Evolutionary conservation across 2,888 invertebrate species (phyloP).

Genomic region (Entomobrya multifasciata): DNA sequence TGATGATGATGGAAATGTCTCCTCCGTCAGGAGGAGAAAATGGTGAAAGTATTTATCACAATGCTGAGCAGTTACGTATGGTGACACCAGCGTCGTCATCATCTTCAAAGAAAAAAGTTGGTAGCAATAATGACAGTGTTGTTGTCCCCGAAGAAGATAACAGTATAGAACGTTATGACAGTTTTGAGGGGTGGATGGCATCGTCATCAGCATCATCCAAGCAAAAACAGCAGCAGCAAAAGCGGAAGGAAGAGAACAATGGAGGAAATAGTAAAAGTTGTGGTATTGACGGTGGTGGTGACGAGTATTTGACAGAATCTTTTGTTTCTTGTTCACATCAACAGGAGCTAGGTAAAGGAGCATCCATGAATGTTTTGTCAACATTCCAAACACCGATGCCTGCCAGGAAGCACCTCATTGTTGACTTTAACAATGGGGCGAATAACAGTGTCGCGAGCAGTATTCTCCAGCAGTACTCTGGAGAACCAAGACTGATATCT

Average conservation of each 20-base stretch:
- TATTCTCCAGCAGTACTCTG: constrained; percentile 76
- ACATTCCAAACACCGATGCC: constrained; percentile 79
- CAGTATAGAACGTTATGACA: constrained; percentile 6
- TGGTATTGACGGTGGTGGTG: constrained; percentile 47
- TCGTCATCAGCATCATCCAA: not conserved
- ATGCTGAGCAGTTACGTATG: constrained; percentile 35
- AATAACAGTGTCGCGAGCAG: constrained; percentile 76
- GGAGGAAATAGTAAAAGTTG: constrained; percentile 38
- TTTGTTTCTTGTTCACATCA: constrained; percentile 57
- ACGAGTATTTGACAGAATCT: constrained; percentile 65
- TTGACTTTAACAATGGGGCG: constrained; percentile 76
- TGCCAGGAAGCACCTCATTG: constrained; percentile 77
- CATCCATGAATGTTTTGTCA: constrained; percentile 77
- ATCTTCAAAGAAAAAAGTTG: constrained; percentile 55
- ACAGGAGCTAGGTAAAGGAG: constrained; percentile 77
- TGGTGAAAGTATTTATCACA: constrained; percentile 41
- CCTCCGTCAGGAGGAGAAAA: constrained; percentile 26
- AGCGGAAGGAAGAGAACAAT: constrained; percentile 45
- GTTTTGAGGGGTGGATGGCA: constrained; percentile 51
- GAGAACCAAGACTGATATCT: constrained; percentile 78
- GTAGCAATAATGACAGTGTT: constrained; percentile 37
- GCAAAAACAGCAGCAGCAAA: constrained; percentile 56
- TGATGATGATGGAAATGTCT: constrained; percentile 62
- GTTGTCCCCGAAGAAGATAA: constrained; percentile 1
- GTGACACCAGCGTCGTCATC: constrained; percentile 16